phyloP scores from a whole-genome alignment of 1,140 invertebrate genomes.

The Adelges cooleyi region DNA sequence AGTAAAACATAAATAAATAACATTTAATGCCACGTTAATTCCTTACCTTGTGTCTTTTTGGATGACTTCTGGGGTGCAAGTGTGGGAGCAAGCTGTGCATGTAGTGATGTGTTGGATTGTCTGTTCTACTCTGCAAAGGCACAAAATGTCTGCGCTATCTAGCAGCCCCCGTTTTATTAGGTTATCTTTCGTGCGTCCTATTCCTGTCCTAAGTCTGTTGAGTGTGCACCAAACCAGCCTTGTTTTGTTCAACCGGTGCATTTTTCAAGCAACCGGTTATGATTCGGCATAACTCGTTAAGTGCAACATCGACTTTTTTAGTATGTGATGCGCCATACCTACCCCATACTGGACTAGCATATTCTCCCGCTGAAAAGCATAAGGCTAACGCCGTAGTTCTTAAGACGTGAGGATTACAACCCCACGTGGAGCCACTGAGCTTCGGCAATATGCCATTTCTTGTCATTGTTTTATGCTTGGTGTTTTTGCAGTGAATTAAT shows the following conservation, averaged over 20 bases:
- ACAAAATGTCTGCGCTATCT: neutral
- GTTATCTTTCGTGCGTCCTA: neutral
- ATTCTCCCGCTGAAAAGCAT: neutral
- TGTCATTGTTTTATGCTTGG: slow-evolving; percentile 2
- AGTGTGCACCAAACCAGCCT: neutral
- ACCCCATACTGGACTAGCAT: slow-evolving; percentile 7
- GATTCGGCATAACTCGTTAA: neutral
- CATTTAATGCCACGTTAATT: no score
- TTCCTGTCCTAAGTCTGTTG: neutral
- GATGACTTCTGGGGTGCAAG: neutral
- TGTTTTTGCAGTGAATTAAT: slow-evolving; percentile 17
- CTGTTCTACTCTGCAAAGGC: neutral
- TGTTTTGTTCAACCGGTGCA: slow-evolving; percentile 4
- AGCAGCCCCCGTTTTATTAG: neutral
- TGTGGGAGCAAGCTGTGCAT: neutral
- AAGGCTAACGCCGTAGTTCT: neutral
- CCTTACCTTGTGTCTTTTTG: neutral
- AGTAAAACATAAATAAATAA: no score
- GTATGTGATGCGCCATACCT: slow-evolving; percentile 4
- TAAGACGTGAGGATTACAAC: neutral
- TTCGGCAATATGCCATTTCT: slow-evolving; percentile 4
- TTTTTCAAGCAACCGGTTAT: slow-evolving; percentile 16
- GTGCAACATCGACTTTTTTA: slow-evolving; percentile 15
- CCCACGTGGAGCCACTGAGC: slow-evolving; percentile 4
- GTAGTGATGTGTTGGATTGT: neutral